These are phyloP conservation scores for Microplitis demolitor DNA, from an alignment of 1,140 invertebrate genomes.

Conservation along the genomic window DNA sequence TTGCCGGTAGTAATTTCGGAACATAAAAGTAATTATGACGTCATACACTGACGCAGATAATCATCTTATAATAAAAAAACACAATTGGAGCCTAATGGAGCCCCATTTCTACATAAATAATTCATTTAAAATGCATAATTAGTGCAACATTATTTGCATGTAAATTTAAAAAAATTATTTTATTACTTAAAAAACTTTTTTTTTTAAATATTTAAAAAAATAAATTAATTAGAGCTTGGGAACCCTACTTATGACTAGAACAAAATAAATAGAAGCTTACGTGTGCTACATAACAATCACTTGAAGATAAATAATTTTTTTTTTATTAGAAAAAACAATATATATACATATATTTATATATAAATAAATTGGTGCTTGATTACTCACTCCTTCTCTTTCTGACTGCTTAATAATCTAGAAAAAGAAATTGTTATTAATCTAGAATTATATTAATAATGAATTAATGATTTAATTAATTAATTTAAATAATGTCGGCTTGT, in stretches of 20 bases:
- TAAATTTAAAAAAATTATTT: too few species aligned
- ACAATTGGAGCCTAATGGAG: too few species aligned
- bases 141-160: background rate
- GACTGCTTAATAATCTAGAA: slow-evolving; percentile 53
- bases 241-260: background rate
- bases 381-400: slow-evolving; percentile 64
- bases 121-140: background rate
- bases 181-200: background rate
- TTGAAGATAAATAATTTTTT: background rate
- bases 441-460: background rate
- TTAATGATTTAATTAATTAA: slow-evolving; percentile 3
- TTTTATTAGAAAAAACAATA: slow-evolving; percentile 24
- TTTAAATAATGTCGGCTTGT: background rate
- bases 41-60: too few species aligned
- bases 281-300: slow-evolving; percentile 10
- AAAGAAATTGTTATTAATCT: slow-evolving; percentile 41
- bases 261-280: background rate
- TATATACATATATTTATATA: slow-evolving; percentile 17
- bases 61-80: too few species aligned
- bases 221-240: too few species aligned
- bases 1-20: too few species aligned
- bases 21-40: too few species aligned
- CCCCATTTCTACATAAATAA: too few species aligned
- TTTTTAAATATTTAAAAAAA: background rate
- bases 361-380: slow-evolving; percentile 57